Conservation (phyloP, 2,113 vertebrate genomes). For the Apeltes quadracus region DNA sequence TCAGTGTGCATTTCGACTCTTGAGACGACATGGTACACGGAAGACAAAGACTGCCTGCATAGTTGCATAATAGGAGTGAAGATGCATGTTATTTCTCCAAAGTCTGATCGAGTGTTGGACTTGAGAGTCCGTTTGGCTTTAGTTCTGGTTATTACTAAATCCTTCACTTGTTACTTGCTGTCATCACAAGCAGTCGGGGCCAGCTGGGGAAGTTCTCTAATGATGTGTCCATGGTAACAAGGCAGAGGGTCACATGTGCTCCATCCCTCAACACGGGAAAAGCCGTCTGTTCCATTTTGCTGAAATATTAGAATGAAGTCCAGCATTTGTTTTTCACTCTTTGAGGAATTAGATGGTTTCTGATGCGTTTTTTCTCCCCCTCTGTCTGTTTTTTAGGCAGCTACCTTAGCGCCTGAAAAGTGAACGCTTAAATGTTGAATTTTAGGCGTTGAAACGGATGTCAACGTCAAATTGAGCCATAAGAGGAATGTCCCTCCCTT, state of each 20-base stretch:
- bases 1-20: neutral
- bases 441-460: neutral
- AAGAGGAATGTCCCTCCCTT: neutral
- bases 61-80: neutral
- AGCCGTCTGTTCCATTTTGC: slow-evolving; percentile 50
- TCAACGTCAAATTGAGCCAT: neutral
- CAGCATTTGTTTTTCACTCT: neutral
- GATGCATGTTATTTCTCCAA: too few relatives aligned
- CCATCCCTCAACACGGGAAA: slow-evolving; percentile 56
- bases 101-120: neutral
- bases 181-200: slow-evolving; percentile 54
- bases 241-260: slow-evolving; percentile 71
- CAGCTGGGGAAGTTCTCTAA: slow-evolving; percentile 74
- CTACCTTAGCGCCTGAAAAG: neutral
- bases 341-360: slow-evolving; percentile 11
- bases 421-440: neutral
- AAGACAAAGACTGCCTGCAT: neutral
- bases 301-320: slow-evolving; percentile 26
- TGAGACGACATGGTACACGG: neutral
- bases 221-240: slow-evolving; percentile 82
- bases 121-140: slow-evolving; percentile 19
- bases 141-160: slow-evolving; percentile 36
- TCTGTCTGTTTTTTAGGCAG: neutral
- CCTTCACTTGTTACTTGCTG: slow-evolving; percentile 62
- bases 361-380: slow-evolving; percentile 1